Base-by-base conservation (phyloP, 2,113 vertebrate genomes). In the Podilymbus podiceps region DNA sequence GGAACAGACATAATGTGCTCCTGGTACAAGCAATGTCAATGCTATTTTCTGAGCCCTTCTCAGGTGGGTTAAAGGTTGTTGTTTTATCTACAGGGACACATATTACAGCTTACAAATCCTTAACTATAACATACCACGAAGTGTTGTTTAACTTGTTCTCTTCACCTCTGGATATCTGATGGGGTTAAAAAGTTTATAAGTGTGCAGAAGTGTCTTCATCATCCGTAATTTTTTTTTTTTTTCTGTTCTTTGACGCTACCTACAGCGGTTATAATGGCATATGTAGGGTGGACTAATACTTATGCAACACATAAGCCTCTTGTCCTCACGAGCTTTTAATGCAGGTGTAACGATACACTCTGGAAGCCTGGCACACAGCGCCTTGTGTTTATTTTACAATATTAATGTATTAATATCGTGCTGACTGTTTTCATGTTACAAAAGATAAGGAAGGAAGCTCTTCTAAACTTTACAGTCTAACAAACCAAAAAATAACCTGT, bases 21-120 rank as follows among this genome's bases (percentile, higher is more conserved):
- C 73, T 77, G 24, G 38, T 68, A 93, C 16, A 50, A 80, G 64
- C 1, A 6, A 27, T 78, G 49, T 82, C 81, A 90, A 5, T 1
- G 18, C 7, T 88, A 42, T 90, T 95, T 93, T 94, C 71, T 93
- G 66, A 94, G 82, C 50, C 27, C 40, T 90, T 92, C 89, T 95
- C 31, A 44, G 23, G 53, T 83, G 28, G 31, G 60, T 82, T 93
- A 92, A 96, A 95, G 60, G 85, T 80, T 91, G 50, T 91, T 97
- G 47, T 92, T 95, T 96, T 69, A 38, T 69, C 49, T 89, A 44
- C 21, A 42, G 15, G 11, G 56, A 38, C 28, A 80, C 28, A 52
- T 60, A 84, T 60, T 44, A 69, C 60, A 77, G 77, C 59, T 92
- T 88, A 92, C 19, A 88, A 90, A 90, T 46, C 24, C 28, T 59